A percentile compares a stretch with the other conserved stretches of the same genome.
phyloP scores from a whole-genome alignment of 2,113 vertebrate species.

The Phalacrocorax pelagicus region DNA sequence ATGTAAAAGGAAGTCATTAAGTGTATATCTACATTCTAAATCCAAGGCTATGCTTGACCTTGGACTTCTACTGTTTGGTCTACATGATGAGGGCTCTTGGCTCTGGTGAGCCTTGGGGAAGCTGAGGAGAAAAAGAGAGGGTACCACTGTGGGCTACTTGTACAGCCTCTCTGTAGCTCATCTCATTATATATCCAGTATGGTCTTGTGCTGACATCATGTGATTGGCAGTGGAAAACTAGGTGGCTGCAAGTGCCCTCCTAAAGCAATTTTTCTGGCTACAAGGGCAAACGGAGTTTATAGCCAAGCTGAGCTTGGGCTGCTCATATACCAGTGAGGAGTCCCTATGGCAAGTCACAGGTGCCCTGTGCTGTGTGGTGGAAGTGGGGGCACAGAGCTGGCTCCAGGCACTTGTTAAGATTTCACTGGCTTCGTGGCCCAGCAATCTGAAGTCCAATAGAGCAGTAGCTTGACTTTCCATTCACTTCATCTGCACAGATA shows the following conservation, averaged over 20 bases:
- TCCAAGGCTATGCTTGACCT: background rate
- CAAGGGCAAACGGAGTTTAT: background rate
- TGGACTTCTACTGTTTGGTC: background rate
- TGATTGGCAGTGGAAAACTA: background rate
- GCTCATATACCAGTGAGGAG: background rate
- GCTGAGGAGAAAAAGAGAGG: background rate
- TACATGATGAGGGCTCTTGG: background rate
- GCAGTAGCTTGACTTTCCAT: background rate
- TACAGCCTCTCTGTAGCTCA: background rate
- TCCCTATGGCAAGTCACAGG: background rate
- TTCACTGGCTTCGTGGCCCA: background rate
- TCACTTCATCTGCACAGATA: background rate
- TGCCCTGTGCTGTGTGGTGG: background rate
- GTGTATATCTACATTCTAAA: background rate
- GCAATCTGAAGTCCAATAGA: background rate
- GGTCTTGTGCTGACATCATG: background rate
- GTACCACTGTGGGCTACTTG: background rate
- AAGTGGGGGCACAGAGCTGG: background rate
- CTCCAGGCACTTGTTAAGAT: background rate
- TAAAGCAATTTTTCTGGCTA: background rate
- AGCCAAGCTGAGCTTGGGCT: background rate
- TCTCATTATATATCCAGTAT: background rate
- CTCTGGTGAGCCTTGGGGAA: background rate
- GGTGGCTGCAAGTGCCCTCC: background rate
- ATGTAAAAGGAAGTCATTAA: background rate